Percentiles rank a stretch among this genome's conserved stretches.
Conservation (phyloP, 1,140 invertebrate genomes). For the Heliconius nattereri region DNA sequence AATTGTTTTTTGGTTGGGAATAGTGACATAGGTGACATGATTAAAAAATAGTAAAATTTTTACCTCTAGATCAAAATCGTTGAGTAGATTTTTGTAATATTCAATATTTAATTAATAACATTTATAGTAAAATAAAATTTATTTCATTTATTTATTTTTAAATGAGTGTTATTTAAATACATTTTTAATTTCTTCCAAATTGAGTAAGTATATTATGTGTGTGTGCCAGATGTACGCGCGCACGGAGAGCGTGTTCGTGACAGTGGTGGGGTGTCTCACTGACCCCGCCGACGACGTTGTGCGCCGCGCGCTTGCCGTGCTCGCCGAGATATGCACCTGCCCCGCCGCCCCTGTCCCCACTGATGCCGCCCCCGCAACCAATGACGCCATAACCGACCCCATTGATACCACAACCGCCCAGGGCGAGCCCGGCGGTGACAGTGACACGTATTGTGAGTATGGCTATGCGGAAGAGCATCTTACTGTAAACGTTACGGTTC, state of each 20-base stretch:
- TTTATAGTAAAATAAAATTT: too few species aligned
- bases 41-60: too few species aligned
- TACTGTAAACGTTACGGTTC: too few species aligned
- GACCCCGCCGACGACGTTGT: conserved; percentile 97
- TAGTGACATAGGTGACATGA: too few species aligned
- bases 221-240: conserved; percentile 88
- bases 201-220: background rate
- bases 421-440: background rate
- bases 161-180: too few species aligned
- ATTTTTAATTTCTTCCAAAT: too few species aligned
- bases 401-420: background rate
- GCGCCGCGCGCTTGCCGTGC: conserved; percentile 92
- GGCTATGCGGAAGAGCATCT: background rate
- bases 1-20: too few species aligned
- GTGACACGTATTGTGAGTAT: conserved; percentile 16
- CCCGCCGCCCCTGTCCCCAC: conserved; percentile 50
- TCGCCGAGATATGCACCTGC: conserved; percentile 92
- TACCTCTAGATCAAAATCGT: too few species aligned
- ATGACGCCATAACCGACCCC: background rate
- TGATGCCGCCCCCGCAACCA: background rate
- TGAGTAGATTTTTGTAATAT: too few species aligned
- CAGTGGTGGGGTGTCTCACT: conserved; percentile 90
- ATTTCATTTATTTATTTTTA: too few species aligned
- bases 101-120: too few species aligned
- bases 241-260: conserved; percentile 92